phyloP scores from a whole-genome alignment of 2,888 invertebrate genomes.

The Hydrotaea diabolus region DNA sequence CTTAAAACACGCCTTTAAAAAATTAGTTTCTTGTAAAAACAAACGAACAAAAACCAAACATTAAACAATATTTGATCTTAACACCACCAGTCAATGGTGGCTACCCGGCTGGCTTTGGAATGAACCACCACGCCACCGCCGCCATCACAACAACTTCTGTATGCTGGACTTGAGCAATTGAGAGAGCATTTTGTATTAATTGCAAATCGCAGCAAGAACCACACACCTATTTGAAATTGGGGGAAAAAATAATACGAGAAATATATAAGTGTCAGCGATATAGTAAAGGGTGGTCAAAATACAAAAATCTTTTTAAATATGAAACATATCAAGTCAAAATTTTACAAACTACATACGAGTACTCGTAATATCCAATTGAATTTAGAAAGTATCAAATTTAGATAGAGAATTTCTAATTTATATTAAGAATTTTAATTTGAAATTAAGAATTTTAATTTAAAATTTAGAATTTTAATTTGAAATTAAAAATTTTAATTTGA shows the following conservation, averaged over 20 bases:
- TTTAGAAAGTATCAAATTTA: too few relatives aligned
- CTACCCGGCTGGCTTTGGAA: slow-evolving; percentile 3
- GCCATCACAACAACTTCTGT: neutral
- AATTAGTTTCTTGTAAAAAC: slow-evolving; percentile 9
- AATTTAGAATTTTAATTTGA: too few relatives aligned
- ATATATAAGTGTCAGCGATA: too few relatives aligned
- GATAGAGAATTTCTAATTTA: too few relatives aligned
- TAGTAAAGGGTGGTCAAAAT: neutral
- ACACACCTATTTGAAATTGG: too few relatives aligned
- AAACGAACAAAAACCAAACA: slow-evolving; percentile 13
- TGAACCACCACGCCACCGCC: neutral
- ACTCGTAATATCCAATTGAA: too few relatives aligned
- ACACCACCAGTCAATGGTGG: neutral
- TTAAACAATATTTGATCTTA: neutral
- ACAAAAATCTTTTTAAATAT: neutral
- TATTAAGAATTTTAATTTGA: too few relatives aligned
- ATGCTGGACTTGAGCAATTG: neutral
- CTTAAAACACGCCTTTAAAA: slow-evolving; percentile 21
- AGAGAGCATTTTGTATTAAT: neutral
- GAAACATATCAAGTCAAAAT: neutral
- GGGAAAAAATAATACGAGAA: too few relatives aligned
- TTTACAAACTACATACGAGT: too few relatives aligned
- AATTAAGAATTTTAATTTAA: too few relatives aligned
- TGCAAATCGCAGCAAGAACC: neutral
- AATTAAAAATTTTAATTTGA: too few relatives aligned